A percentile compares a stretch with the other conserved stretches of the same genome.
phyloP scores from a whole-genome alignment of 2,113 vertebrate genomes.

The Ranitomeya imitator region DNA sequence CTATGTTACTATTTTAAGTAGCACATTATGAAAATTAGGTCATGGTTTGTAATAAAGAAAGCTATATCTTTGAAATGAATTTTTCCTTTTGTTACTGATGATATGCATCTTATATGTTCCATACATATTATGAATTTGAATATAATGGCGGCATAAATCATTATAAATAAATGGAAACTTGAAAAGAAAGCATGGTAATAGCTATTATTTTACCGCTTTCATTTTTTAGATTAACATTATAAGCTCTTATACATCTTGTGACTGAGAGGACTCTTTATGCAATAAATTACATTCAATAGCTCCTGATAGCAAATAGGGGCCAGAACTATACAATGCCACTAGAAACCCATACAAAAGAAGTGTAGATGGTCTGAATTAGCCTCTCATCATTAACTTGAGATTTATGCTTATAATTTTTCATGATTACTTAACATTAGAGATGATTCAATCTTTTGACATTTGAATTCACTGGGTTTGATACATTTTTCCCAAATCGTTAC shows the following conservation, averaged over 20 bases:
- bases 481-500: no score
- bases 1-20: background rate
- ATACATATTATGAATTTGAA: background rate
- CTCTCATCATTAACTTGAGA: background rate
- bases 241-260: constrained; percentile 9
- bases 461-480: no score
- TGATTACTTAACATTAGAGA: no score
- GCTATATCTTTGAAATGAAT: background rate
- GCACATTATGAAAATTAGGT: background rate
- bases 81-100: background rate
- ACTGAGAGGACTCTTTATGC: constrained; percentile 23
- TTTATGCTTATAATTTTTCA: no score
- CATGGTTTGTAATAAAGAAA: background rate
- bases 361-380: background rate
- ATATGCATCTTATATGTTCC: background rate
- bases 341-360: background rate
- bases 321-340: background rate
- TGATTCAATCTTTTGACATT: no score
- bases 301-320: constrained; percentile 4
- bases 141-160: background rate
- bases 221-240: constrained; percentile 36
- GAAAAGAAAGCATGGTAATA: background rate
- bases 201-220: background rate
- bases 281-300: constrained; percentile 36
- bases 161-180: background rate